Base-by-base conservation (phyloP, 2,888 invertebrate species). In the Adela reaumurella region DNA sequence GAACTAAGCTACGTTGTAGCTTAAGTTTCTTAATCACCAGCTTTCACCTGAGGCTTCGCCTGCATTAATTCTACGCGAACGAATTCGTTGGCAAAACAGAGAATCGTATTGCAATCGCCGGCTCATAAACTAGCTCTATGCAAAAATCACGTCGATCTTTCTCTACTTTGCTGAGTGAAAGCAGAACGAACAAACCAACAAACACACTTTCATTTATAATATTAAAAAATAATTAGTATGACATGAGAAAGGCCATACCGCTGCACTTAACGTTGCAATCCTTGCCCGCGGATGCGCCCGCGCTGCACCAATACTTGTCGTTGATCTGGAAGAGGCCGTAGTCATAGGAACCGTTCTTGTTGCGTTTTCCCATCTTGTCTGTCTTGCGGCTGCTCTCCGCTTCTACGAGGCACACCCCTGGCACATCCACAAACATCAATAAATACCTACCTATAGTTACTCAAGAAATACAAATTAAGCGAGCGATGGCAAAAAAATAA, bases 281-380 rank as follows among this genome's bases (percentile, higher is more conserved):
- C 50, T 73, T 74, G 1, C 77, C 78, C 0, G 68, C 59, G 0
- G 58, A 53, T 14, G 54, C 50, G 1, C 64, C 64, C 20, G 59
- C 63, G 56, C 61, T 67, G 61, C 81, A 81, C 78, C 77, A 81
- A 53, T 69, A 71, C 45, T 63, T 63, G 58, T 73, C 70, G 56
- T 74, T 80, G 53, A 81, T 77, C 62, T 78, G 81, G 65, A 78
- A 81, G 11, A 77, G 58, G 1, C 81, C 81, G 57, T 74, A 77
- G 64, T 81, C 81, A n/a, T 62, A 60, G 47, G 78, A 77, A 1
- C 83, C 81, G 56, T 83, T 76, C 2, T 54, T 55, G 57, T 83
- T 82, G 0, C 66, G 57, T 2, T 59, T 65, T 1, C 82, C 80
- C 29, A 71, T 61, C 2, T 66, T 70, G 43, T 72, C 58, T 0